phyloP scores from a whole-genome alignment of 2,113 vertebrate genomes.

The Psittacula cyanocephala region DNA sequence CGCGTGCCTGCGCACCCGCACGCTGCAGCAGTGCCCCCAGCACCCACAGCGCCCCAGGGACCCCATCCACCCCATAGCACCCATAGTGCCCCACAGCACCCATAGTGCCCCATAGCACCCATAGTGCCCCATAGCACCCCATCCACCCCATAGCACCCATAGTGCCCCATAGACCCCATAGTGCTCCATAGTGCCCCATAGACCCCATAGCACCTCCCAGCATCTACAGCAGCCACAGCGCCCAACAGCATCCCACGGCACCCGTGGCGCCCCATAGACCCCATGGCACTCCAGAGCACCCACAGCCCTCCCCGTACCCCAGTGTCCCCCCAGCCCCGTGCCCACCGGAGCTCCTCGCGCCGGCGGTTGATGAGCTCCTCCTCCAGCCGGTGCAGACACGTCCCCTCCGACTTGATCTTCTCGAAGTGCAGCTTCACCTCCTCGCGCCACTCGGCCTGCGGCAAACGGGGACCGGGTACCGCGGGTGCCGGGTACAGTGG shows the following conservation, averaged over 20 bases:
- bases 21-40: no score
- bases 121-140: no score
- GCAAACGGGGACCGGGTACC: not conserved
- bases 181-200: no score
- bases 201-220: no score
- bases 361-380: slow-evolving; percentile 93
- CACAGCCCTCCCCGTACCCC: not conserved
- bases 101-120: no score
- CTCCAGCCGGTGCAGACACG: slow-evolving; percentile 92
- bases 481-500: not conserved
- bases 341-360: slow-evolving; percentile 92
- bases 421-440: slow-evolving; percentile 96
- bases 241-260: no score
- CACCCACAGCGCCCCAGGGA: no score
- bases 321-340: no score
- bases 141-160: no score
- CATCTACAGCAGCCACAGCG: no score
- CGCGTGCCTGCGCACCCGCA: slow-evolving; percentile 80
- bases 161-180: not conserved
- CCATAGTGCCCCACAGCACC: not conserved
- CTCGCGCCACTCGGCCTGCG: slow-evolving; percentile 92
- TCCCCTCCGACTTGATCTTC: slow-evolving; percentile 97
- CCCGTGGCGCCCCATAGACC: no score
- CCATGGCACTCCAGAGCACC: not conserved
- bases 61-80: no score